A percentile compares a stretch with the other conserved stretches of the same genome.
Conservation (phyloP, 64 coral and sea anemone species). For the Montipora efflorescens region DNA sequence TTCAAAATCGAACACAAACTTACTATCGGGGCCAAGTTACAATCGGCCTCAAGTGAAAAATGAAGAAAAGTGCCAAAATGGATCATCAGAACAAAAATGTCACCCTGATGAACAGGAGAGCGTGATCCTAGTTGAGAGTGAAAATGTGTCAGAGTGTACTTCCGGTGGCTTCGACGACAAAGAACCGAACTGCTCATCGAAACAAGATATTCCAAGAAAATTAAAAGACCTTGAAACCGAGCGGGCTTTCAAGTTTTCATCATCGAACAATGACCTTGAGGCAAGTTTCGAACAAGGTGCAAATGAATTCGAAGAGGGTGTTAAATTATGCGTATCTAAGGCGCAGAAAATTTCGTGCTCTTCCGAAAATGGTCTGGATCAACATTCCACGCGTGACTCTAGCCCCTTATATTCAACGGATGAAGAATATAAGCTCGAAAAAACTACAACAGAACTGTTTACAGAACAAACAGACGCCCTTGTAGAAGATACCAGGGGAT, state of each 20-base stretch:
- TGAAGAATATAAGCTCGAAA: background rate
- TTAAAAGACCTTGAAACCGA: constrained; percentile 29
- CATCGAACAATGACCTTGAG: constrained; percentile 7
- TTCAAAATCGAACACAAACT: background rate
- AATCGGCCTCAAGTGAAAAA: background rate
- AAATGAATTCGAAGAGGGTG: constrained; percentile 24
- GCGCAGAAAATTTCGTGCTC: background rate
- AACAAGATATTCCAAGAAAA: background rate
- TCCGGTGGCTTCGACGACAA: constrained; percentile 39
- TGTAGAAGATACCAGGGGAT: constrained; percentile 12
- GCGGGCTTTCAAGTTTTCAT: background rate
- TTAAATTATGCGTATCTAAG: constrained; percentile 16
- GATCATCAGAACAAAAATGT: background rate
- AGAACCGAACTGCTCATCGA: background rate
- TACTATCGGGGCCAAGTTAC: background rate
- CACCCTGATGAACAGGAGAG: background rate
- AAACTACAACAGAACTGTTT: background rate
- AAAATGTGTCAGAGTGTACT: constrained; percentile 16
- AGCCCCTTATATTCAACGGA: background rate
- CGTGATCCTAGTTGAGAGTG: background rate
- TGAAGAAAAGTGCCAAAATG: background rate
- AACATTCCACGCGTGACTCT: constrained; percentile 28
- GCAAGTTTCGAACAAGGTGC: constrained; percentile 43
- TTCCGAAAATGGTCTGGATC: constrained; percentile 14
- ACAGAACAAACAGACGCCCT: background rate